phyloP scores from a whole-genome alignment of 2,888 invertebrate species.

The Coenonympha arcania region DNA sequence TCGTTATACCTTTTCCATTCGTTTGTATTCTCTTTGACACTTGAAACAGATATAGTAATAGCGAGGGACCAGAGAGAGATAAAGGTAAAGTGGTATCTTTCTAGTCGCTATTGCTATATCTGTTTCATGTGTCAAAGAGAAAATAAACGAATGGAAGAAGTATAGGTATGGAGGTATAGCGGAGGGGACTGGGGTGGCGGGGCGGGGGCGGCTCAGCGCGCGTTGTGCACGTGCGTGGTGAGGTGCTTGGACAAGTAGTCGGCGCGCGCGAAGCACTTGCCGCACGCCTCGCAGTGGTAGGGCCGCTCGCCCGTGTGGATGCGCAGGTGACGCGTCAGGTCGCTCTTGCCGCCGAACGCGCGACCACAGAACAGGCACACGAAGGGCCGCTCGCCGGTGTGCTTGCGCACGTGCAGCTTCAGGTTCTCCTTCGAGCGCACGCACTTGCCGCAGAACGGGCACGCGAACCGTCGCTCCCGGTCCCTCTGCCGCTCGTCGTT shows the following conservation, averaged over 20 bases:
- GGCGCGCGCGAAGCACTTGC: conserved; percentile 91
- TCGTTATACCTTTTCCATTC: too few species aligned
- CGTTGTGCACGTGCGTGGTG: conserved; percentile 89
- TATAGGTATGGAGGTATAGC: conserved; percentile 43
- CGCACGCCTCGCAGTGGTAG: conserved; percentile 93
- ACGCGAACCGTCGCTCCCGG: conserved; percentile 85
- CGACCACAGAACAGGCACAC: conserved; percentile 91
- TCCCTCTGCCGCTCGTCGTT: conserved; percentile 73
- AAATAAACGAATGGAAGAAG: too few species aligned
- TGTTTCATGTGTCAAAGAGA: too few species aligned
- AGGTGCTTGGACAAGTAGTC: conserved; percentile 93
- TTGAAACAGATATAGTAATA: too few species aligned
- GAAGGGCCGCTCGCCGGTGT: conserved; percentile 90
- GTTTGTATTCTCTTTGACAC: too few species aligned
- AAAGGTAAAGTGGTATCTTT: too few species aligned
- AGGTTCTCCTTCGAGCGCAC: conserved; percentile 91
- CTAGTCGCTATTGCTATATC: too few species aligned
- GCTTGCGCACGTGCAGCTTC: conserved; percentile 89
- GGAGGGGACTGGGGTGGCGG: conserved; percentile 50
- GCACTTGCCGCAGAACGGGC: conserved; percentile 92
- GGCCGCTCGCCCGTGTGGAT: conserved; percentile 93
- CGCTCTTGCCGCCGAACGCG: conserved; percentile 91
- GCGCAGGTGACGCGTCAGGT: conserved; percentile 87
- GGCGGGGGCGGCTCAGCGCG: conserved; percentile 72
- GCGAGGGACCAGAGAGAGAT: too few species aligned